phyloP scores from a whole-genome alignment of 2,113 vertebrate genomes.

The Pedionomus torquatus region DNA sequence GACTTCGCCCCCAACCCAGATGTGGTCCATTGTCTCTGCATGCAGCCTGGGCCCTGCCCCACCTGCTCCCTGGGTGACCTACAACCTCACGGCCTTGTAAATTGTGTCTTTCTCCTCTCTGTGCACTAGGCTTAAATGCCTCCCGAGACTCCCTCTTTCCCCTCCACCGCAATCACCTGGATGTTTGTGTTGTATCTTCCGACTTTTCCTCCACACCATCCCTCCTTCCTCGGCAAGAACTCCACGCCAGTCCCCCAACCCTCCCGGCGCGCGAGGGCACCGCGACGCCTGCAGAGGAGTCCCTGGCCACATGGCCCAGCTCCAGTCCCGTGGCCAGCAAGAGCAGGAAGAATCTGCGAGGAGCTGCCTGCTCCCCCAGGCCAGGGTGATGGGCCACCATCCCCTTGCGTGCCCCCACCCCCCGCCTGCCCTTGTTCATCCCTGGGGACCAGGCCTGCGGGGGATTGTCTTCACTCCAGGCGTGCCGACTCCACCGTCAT shows the following conservation, averaged over 20 bases:
- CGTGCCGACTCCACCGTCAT: not conserved
- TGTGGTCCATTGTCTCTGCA: not conserved
- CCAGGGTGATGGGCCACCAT: not conserved
- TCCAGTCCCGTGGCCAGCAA: slow-evolving; percentile 35
- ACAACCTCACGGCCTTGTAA: slow-evolving; percentile 59
- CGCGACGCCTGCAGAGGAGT: slow-evolving; percentile 49
- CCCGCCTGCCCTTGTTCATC: not conserved
- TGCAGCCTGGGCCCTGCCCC: slow-evolving; percentile 2
- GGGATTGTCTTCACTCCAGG: not conserved
- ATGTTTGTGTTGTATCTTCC: slow-evolving; percentile 80
- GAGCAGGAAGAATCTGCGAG: slow-evolving; percentile 57
- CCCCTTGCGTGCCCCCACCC: not conserved
- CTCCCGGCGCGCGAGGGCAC: slow-evolving; percentile 20
- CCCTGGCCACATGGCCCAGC: slow-evolving; percentile 9
- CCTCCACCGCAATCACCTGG: slow-evolving; percentile 76
- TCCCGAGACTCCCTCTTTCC: slow-evolving; percentile 70
- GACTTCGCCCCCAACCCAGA: not conserved
- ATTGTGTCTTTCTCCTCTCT: slow-evolving; percentile 79
- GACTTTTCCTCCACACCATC: slow-evolving; percentile 77
- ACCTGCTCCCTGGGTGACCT: not conserved
- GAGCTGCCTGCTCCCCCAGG: slow-evolving; percentile 42
- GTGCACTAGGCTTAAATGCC: slow-evolving; percentile 90
- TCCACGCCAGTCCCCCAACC: slow-evolving; percentile 58
- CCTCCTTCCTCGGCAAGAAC: slow-evolving; percentile 78
- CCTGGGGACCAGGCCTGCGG: not conserved